Percentiles rank a stretch among this genome's conserved stretches.
These are phyloP conservation scores for Lamellibrachia satsuma DNA, from an alignment of 2,888 invertebrate genomes.

Conservation along the genomic window DNA sequence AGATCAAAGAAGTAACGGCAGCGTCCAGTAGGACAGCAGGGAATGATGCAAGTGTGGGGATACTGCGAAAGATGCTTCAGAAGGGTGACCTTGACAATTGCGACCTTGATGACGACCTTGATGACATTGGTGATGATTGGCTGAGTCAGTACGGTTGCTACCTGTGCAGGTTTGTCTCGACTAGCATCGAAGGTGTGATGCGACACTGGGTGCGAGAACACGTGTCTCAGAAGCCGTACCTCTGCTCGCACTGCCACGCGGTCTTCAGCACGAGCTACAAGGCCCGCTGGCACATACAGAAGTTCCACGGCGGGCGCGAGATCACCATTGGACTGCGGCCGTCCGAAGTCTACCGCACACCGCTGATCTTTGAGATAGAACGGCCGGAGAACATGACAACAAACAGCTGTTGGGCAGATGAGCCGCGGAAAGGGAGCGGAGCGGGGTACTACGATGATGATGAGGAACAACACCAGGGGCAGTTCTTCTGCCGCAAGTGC, in stretches of 20 bases:
- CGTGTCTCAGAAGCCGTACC: conserved; percentile 32
- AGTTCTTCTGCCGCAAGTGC: conserved; percentile 11
- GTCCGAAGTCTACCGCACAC: conserved; percentile 30
- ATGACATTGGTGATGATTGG: not conserved
- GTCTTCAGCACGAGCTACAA: conserved; percentile 32
- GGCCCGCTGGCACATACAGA: conserved; percentile 28
- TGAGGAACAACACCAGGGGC: not conserved
- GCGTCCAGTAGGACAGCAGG: not conserved
- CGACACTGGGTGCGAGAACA: conserved; percentile 35
- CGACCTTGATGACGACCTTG: not conserved
- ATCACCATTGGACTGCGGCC: conserved; percentile 28
- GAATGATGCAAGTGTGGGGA: not conserved
- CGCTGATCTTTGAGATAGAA: conserved; percentile 19
- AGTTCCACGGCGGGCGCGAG: conserved; percentile 24
- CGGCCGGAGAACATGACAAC: not conserved
- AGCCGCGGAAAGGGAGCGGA: not conserved
- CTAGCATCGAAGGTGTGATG: not conserved
- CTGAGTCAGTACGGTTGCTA: not conserved
- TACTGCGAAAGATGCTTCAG: not conserved
- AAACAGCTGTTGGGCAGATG: not conserved
- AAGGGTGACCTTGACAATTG: not conserved
- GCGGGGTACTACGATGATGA: not conserved
- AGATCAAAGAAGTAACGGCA: not conserved
- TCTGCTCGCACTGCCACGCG: conserved; percentile 33
- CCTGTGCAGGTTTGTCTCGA: not conserved